Evolutionary conservation across 2,888 invertebrate species (phyloP).

Genomic region (Cheilosia variabilis): DNA sequence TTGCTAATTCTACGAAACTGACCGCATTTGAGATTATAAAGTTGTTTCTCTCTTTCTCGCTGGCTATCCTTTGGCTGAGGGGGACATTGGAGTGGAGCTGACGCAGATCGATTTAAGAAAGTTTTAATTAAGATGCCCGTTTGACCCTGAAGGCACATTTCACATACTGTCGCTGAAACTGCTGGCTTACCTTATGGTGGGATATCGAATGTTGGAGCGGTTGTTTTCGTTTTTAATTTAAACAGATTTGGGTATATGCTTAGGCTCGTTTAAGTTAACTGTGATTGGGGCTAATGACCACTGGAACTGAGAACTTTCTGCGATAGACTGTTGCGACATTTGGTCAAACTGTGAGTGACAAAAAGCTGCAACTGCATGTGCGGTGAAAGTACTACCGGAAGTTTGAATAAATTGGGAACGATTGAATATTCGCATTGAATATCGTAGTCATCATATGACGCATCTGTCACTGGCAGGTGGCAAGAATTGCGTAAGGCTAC

Average conservation of each 20-base stretch:
- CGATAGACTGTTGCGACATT: background rate
- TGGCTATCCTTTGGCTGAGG: conserved; percentile 22
- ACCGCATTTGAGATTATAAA: conserved; percentile 60
- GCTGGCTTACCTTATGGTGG: conserved; percentile 5
- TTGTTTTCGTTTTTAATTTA: background rate
- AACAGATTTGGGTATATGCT: background rate
- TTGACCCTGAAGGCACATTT: conserved; percentile 62
- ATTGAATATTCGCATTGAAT: background rate
- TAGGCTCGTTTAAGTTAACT: background rate
- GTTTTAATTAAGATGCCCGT: conserved; percentile 58
- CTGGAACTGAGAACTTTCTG: background rate
- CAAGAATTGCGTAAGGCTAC: no score
- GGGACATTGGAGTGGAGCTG: conserved; percentile 13
- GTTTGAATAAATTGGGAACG: background rate
- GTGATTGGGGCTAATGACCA: background rate
- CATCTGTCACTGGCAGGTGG: no score
- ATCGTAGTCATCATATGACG: no score
- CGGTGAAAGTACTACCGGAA: background rate
- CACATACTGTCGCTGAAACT: conserved; percentile 18
- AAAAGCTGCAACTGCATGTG: background rate
- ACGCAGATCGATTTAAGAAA: conserved; percentile 56
- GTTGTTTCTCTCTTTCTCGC: conserved; percentile 5
- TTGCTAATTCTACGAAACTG: conserved; percentile 60
- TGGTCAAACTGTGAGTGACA: background rate
- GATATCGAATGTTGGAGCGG: background rate